Percentiles rank a stretch among this genome's conserved stretches.
These are phyloP conservation scores for Troides aeacus DNA, from an alignment of 2,888 invertebrate genomes.

Conservation along the genomic window DNA sequence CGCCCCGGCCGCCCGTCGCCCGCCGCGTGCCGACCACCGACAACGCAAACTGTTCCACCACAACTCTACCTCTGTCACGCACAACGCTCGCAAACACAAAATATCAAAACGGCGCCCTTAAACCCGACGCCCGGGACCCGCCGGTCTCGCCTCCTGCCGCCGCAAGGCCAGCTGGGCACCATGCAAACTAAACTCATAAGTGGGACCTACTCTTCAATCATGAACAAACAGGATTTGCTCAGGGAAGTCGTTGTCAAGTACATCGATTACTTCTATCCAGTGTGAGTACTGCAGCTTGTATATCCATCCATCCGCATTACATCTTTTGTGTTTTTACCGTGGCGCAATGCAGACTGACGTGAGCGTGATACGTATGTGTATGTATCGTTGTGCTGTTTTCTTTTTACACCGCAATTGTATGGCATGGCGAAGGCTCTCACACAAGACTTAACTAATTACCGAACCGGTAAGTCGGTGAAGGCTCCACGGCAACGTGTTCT, in stretches of 20 bases:
- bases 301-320: slow-evolving; percentile 33
- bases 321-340: slow-evolving; percentile 33
- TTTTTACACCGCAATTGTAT: slow-evolving; percentile 37
- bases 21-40: slow-evolving; percentile 53
- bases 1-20: slow-evolving; percentile 72
- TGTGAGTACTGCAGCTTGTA: slow-evolving; percentile 76
- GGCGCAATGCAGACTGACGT: slow-evolving; percentile 59
- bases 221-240: slow-evolving; percentile 84
- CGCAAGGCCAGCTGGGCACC: slow-evolving; percentile 59
- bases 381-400: slow-evolving; percentile 27
- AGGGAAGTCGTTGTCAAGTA: slow-evolving; percentile 85
- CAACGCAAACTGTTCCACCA: slow-evolving; percentile 45
- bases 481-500: slow-evolving; percentile 65
- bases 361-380: no score
- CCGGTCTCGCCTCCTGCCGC: slow-evolving; percentile 55
- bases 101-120: slow-evolving; percentile 62
- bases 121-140: slow-evolving; percentile 59
- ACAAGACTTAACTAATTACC: slow-evolving; percentile 56
- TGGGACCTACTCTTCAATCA: slow-evolving; percentile 82
- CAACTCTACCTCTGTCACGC: slow-evolving; percentile 58
- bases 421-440: slow-evolving; percentile 63
- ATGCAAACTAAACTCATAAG: slow-evolving; percentile 81
- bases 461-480: slow-evolving; percentile 77
- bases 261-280: slow-evolving; percentile 85
- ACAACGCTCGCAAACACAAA: slow-evolving; percentile 52